These are phyloP conservation scores for Deroplatys truncata DNA, from an alignment of 2,888 invertebrate genomes.

Conservation along the genomic window DNA sequence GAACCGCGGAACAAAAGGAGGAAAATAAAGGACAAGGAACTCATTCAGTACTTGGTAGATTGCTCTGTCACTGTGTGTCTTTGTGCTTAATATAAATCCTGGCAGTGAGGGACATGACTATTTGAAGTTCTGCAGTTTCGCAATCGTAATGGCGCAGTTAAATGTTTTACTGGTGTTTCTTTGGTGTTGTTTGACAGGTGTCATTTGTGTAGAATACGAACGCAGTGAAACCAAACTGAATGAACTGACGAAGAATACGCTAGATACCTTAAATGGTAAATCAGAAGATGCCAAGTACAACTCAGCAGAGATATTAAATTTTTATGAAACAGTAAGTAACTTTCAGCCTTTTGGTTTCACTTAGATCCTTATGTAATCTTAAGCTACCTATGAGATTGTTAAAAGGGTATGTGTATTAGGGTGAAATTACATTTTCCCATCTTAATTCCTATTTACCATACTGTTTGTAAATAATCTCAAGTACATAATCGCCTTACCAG, in stretches of 20 bases:
- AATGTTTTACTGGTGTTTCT: background rate
- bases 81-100: background rate
- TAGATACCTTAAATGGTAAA: slow-evolving; percentile 24
- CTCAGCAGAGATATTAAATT: slow-evolving; percentile 16
- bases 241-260: slow-evolving; percentile 14
- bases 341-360: background rate
- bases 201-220: background rate
- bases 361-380: too few species aligned
- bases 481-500: too few species aligned
- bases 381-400: too few species aligned
- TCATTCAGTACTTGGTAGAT: background rate
- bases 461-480: background rate
- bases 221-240: background rate
- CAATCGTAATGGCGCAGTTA: slow-evolving; percentile 21
- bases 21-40: background rate
- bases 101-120: background rate
- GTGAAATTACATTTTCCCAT: too few species aligned
- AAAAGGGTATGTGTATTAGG: too few species aligned
- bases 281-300: slow-evolving; percentile 21
- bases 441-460: background rate
- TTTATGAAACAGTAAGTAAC: background rate
- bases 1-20: background rate
- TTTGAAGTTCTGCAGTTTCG: background rate
- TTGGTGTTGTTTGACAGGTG: background rate
- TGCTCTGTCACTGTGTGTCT: background rate